Conservation (phyloP, 1,140 invertebrate genomes). For the Drosophila baimaii region DNA sequence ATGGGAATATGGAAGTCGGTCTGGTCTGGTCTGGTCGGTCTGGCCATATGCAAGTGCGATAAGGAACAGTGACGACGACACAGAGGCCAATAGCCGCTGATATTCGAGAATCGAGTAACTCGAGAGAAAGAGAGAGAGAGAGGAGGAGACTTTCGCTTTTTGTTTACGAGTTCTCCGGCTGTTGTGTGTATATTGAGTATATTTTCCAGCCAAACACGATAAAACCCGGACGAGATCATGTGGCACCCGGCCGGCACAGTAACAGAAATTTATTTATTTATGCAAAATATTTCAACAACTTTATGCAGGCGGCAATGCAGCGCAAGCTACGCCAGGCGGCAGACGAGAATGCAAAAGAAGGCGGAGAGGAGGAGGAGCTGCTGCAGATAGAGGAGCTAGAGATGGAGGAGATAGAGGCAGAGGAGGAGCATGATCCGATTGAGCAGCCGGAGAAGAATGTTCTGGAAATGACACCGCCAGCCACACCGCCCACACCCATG, state of each 20-base stretch:
- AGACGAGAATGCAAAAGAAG: slow-evolving; percentile 42
- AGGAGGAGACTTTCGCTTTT: slow-evolving; percentile 65
- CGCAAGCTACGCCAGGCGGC: slow-evolving; percentile 64
- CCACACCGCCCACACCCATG: slow-evolving; percentile 63
- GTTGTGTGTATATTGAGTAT: no score
- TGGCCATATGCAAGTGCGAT: slow-evolving; percentile 58
- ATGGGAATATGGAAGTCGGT: slow-evolving; percentile 40
- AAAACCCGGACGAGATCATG: slow-evolving; percentile 46
- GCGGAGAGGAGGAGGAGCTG: slow-evolving; percentile 1
- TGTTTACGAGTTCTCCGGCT: slow-evolving; percentile 23
- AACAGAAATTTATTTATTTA: slow-evolving; percentile 60
- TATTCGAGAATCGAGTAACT: slow-evolving; percentile 26
- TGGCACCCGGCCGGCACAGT: slow-evolving; percentile 28
- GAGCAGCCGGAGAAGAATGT: slow-evolving; percentile 57
- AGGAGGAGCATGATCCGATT: slow-evolving; percentile 9
- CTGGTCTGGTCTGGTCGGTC: no score
- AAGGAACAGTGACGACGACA: slow-evolving; percentile 69
- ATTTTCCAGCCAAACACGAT: slow-evolving; percentile 32
- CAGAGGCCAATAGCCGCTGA: slow-evolving; percentile 76
- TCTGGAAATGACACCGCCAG: slow-evolving; percentile 66
- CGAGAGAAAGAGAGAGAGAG: slow-evolving; percentile 1
- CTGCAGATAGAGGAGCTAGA: slow-evolving; percentile 7
- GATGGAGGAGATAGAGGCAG: slow-evolving; percentile 8
- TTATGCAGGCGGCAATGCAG: slow-evolving; percentile 69
- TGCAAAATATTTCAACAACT: slow-evolving; percentile 50